Percentiles rank a stretch among this genome's conserved stretches.
Evolutionary conservation across 2,113 vertebrate genomes (phyloP).

Genomic region (Phyllopteryx taeniolatus): DNA sequence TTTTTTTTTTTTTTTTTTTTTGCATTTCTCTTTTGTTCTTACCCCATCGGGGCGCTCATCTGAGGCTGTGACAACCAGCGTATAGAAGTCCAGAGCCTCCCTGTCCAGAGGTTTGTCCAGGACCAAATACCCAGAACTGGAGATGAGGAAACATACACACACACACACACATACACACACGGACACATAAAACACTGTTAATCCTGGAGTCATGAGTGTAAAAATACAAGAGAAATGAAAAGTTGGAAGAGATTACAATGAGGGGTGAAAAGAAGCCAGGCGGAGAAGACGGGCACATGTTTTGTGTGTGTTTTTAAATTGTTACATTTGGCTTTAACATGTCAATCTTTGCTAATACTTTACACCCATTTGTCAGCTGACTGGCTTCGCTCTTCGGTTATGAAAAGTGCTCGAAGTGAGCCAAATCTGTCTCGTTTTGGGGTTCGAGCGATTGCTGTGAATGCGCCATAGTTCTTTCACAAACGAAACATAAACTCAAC

Average conservation of each 20-base stretch:
- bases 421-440: background rate
- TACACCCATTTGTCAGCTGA: background rate
- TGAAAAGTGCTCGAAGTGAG: background rate
- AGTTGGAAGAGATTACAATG: background rate
- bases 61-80: constrained; percentile 88
- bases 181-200: constrained; percentile 16
- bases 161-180: background rate
- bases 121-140: constrained; percentile 85
- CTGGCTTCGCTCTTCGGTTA: background rate
- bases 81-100: constrained; percentile 88
- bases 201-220: background rate
- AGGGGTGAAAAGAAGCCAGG: background rate
- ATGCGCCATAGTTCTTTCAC: no score
- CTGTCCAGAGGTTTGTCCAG: constrained; percentile 89
- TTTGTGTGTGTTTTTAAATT: background rate
- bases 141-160: constrained; percentile 11
- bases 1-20: no score
- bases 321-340: background rate
- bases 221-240: constrained; percentile 6
- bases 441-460: no score
- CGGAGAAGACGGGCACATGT: background rate
- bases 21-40: constrained; percentile 59
- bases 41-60: constrained; percentile 90
- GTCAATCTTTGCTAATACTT: background rate
- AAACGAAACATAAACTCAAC: no score